Percentiles rank a stretch among this genome's conserved stretches.
phyloP scores from a whole-genome alignment of 2,797 vertebrate species.

The Tinamus major region DNA sequence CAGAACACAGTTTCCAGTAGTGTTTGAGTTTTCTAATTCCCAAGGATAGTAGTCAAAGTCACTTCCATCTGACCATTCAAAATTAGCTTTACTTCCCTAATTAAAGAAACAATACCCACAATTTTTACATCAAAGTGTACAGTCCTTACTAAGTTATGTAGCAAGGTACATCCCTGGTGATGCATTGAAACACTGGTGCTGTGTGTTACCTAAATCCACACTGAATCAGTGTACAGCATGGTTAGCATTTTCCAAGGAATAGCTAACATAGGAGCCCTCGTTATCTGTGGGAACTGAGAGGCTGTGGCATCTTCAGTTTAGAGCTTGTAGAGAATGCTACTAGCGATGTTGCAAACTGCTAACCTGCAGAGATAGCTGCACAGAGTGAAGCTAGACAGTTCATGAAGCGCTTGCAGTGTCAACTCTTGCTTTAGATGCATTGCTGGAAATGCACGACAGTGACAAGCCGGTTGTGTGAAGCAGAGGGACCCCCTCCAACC shows the following conservation, averaged over 20 bases:
- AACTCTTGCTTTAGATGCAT: neutral
- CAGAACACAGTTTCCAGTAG: conserved; percentile 83
- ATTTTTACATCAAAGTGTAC: neutral
- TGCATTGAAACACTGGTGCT: neutral
- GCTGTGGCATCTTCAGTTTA: neutral
- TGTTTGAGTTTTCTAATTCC: conserved; percentile 63
- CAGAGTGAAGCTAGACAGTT: neutral
- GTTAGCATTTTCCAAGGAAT: neutral
- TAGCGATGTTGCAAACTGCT: neutral
- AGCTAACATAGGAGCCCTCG: neutral
- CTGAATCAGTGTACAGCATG: neutral
- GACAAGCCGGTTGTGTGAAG: neutral
- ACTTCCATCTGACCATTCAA: conserved; percentile 95
- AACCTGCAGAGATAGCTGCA: neutral
- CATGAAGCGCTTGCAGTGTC: neutral
- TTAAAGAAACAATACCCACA: neutral
- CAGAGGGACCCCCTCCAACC: neutral
- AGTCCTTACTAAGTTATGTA: neutral
- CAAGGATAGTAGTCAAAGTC: conserved; percentile 76
- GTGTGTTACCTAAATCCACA: neutral
- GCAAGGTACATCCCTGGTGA: neutral
- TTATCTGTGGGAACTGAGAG: neutral
- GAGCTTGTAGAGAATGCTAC: neutral
- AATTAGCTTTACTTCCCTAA: conserved; percentile 81
- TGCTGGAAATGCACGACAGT: neutral